Conservation (phyloP, 1,140 invertebrate genomes). For the Drosophila seguyi region DNA sequence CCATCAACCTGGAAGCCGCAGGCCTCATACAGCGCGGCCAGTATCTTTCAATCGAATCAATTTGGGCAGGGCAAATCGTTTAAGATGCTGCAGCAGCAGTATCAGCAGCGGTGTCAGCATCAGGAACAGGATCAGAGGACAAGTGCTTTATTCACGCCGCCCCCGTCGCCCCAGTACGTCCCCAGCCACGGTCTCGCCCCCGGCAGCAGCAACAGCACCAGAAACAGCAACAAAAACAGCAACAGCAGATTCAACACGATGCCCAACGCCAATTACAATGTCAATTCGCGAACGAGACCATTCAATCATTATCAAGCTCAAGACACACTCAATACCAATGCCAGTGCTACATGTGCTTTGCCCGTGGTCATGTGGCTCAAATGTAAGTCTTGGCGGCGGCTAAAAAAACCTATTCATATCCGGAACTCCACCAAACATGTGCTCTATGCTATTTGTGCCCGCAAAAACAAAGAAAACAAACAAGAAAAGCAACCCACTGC, state of each 20-base stretch:
- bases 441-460: slow-evolving; percentile 50
- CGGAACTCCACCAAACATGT: slow-evolving; percentile 26
- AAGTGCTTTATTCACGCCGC: slow-evolving; percentile 59
- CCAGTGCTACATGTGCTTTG: slow-evolving; percentile 69
- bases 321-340: slow-evolving; percentile 75
- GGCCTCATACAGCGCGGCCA: slow-evolving; percentile 59
- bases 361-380: slow-evolving; percentile 80
- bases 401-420: slow-evolving; percentile 34
- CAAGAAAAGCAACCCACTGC: slow-evolving; percentile 7
- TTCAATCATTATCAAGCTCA: slow-evolving; percentile 80
- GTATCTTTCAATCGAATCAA: slow-evolving; percentile 67
- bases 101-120: slow-evolving; percentile 59
- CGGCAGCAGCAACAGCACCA: slow-evolving; percentile 4
- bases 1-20: slow-evolving; percentile 67
- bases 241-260: slow-evolving; percentile 60
- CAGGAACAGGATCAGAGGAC: slow-evolving; percentile 42
- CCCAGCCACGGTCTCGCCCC: slow-evolving; percentile 39
- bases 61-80: slow-evolving; percentile 40
- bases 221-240: slow-evolving; percentile 31
- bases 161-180: slow-evolving; percentile 60
- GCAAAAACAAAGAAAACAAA: not conserved
- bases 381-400: slow-evolving; percentile 84
- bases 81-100: slow-evolving; percentile 62
- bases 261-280: slow-evolving; percentile 74
- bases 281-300: slow-evolving; percentile 75